These are phyloP conservation scores for Aricia artaxerxes DNA, from an alignment of 2,888 invertebrate species.

Conservation along the genomic window DNA sequence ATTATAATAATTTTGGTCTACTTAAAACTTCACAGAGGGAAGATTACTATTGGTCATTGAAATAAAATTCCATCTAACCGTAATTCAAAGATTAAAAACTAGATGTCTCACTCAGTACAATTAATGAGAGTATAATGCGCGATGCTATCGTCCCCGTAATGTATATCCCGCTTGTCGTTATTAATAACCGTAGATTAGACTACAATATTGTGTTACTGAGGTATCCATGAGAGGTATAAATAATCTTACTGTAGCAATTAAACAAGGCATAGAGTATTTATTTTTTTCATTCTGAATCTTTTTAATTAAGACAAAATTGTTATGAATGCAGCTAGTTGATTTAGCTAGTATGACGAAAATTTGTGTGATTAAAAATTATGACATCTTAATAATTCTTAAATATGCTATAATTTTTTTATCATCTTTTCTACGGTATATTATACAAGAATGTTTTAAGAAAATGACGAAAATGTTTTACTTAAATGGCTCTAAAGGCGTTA, in stretches of 20 bases:
- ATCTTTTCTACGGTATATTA: too few species aligned
- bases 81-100: slow-evolving; percentile 21
- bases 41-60: not conserved
- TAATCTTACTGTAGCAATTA: slow-evolving; percentile 12
- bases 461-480: too few species aligned
- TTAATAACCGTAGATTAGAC: slow-evolving; percentile 29
- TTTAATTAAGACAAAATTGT: too few species aligned
- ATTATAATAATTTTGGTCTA: too few species aligned
- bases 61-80: not conserved
- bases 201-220: slow-evolving; percentile 26
- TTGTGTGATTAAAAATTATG: too few species aligned
- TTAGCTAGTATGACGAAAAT: too few species aligned
- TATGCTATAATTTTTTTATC: too few species aligned
- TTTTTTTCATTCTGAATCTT: not conserved
- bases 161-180: slow-evolving; percentile 14
- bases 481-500: not conserved
- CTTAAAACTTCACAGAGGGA: too few species aligned
- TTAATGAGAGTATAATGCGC: slow-evolving; percentile 7
- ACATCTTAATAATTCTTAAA: too few species aligned
- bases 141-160: slow-evolving; percentile 25
- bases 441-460: too few species aligned
- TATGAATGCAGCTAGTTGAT: too few species aligned
- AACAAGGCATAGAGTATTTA: slow-evolving; percentile 9
- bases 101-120: slow-evolving; percentile 24
- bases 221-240: slow-evolving; percentile 3